A percentile compares a stretch with the other conserved stretches of the same genome.
phyloP scores from a whole-genome alignment of 2,888 invertebrate species.

The Cheiracanthium punctorium region DNA sequence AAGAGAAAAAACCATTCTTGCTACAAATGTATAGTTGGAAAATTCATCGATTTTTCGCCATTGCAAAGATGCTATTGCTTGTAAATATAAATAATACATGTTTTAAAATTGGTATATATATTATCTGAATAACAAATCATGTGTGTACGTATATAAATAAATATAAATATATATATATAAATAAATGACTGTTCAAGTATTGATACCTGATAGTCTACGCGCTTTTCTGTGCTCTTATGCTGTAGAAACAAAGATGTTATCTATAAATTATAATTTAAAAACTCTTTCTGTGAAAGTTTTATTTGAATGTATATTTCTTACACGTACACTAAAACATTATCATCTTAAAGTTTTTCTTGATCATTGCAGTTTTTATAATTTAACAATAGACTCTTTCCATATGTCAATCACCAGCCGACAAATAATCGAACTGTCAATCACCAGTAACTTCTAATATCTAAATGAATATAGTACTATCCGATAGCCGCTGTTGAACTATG shows the following conservation, averaged over 20 bases:
- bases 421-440: no score
- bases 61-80: constrained; percentile 9
- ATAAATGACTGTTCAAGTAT: constrained; percentile 30
- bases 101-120: constrained; percentile 64
- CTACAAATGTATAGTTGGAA: constrained; percentile 26
- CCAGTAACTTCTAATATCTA: no score
- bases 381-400: no score
- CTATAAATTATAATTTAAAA: constrained; percentile 62
- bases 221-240: constrained; percentile 53
- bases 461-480: no score
- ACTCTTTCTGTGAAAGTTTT: constrained; percentile 1
- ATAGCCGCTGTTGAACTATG: no score
- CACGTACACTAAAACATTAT: no score
- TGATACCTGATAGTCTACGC: constrained; percentile 43
- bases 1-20: constrained; percentile 17
- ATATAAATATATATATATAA: constrained; percentile 42
- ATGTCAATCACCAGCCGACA: no score
- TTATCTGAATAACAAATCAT: constrained; percentile 37
- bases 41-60: constrained; percentile 11
- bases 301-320: no score
- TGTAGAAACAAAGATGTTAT: constrained; percentile 60
- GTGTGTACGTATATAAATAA: constrained; percentile 53
- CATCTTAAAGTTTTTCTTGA: no score
- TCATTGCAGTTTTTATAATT: no score
- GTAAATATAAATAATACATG: constrained; percentile 58